phyloP scores from a whole-genome alignment of 2,113 vertebrate species.

The Lepidothrix coronata region DNA sequence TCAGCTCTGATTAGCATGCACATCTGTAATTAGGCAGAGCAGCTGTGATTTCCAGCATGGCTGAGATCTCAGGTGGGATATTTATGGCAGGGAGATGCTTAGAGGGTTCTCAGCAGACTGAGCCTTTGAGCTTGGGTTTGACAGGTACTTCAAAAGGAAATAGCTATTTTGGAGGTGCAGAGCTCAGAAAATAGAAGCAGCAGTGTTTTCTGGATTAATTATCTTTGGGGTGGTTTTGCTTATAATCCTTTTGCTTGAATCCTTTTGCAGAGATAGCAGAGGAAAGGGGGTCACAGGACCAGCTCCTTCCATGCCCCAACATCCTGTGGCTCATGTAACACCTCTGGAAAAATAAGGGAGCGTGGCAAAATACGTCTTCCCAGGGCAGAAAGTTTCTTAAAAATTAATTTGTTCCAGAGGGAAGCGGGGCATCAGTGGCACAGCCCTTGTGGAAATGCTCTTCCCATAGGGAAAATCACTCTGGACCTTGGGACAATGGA shows the following conservation, averaged over 20 bases:
- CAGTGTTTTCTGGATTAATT: neutral
- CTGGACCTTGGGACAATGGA: fast-evolving
- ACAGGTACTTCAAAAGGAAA: slow-evolving; percentile 8
- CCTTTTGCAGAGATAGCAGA: neutral
- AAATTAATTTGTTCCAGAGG: neutral
- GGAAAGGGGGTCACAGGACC: neutral
- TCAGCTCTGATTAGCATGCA: neutral
- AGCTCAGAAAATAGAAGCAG: slow-evolving; percentile 1
- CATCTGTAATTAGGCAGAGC: slow-evolving; percentile 53
- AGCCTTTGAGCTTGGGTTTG: slow-evolving; percentile 23
- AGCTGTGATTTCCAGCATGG: slow-evolving; percentile 44
- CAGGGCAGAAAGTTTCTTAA: neutral
- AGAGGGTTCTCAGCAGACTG: neutral
- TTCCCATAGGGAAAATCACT: neutral
- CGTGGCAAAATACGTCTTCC: neutral
- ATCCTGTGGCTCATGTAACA: neutral
- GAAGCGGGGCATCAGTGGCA: neutral
- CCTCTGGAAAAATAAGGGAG: neutral
- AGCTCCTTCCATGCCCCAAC: neutral
- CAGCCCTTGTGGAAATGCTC: neutral
- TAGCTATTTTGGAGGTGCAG: neutral
- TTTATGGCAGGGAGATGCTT: slow-evolving; percentile 12
- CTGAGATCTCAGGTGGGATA: slow-evolving; percentile 35
- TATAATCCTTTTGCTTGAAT: neutral
- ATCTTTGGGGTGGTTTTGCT: neutral